These are phyloP conservation scores for Oligia strigilis DNA, from an alignment of 2,888 invertebrate genomes.

Conservation along the genomic window DNA sequence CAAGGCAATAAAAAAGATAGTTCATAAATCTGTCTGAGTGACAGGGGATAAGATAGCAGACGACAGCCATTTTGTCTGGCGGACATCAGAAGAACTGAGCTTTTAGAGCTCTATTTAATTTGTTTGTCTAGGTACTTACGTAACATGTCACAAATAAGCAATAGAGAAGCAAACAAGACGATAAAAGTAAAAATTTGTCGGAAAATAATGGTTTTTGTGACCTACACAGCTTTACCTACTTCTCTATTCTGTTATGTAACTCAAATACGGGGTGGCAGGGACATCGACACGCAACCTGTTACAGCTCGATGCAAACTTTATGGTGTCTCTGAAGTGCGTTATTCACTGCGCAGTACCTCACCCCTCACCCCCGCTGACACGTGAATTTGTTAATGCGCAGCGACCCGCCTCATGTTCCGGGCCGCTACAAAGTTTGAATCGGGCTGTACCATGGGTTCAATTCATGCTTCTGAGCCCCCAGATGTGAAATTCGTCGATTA, in stretches of 20 bases:
- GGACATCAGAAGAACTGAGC: conserved; percentile 35
- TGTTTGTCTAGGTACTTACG: conserved; percentile 59
- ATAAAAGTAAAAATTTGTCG: conserved; percentile 64
- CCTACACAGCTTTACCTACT: conserved; percentile 10
- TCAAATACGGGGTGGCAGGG: not conserved
- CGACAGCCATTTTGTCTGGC: conserved; percentile 49
- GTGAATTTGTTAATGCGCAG: too few species aligned
- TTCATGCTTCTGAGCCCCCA: not conserved
- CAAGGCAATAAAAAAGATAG: conserved; percentile 54
- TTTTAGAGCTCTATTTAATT: conserved; percentile 52
- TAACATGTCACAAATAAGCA: conserved; percentile 41
- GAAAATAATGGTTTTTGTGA: conserved; percentile 47
- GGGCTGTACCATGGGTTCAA: too few species aligned
- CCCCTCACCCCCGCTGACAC: too few species aligned
- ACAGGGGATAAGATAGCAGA: conserved; percentile 52
- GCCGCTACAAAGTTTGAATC: too few species aligned
- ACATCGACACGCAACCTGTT: too few species aligned
- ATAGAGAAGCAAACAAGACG: conserved; percentile 63
- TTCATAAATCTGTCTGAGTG: conserved; percentile 61
- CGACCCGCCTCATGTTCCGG: too few species aligned
- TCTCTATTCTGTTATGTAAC: conserved; percentile 4
- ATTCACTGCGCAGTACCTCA: too few species aligned
- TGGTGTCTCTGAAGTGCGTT: too few species aligned
- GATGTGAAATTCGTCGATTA: too few species aligned
- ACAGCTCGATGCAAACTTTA: too few species aligned